Conservation (phyloP, 2,888 invertebrate genomes). For the Agonum fuliginosum region DNA sequence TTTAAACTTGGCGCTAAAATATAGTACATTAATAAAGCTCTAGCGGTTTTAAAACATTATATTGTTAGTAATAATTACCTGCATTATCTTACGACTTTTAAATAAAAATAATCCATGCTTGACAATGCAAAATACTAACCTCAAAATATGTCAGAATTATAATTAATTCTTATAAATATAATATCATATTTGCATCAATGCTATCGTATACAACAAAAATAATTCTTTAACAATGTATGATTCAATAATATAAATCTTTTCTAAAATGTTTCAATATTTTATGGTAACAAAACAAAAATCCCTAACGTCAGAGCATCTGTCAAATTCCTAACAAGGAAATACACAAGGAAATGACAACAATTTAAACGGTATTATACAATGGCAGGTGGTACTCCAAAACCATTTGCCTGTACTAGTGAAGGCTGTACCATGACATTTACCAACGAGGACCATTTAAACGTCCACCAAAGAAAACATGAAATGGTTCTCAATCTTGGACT, state of each 20-base stretch:
- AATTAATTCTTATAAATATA: neutral
- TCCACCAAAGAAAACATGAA: constrained; percentile 88
- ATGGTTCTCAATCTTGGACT: constrained; percentile 86
- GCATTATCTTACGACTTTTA: neutral
- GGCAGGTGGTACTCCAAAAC: constrained; percentile 78
- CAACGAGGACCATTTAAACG: constrained; percentile 86
- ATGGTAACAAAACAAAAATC: neutral
- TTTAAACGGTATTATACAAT: constrained; percentile 13
- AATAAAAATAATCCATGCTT: neutral
- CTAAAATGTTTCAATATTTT: no score
- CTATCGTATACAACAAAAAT: no score
- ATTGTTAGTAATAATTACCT: no score
- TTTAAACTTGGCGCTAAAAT: constrained; percentile 37
- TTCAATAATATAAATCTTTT: no score
- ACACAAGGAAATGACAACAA: constrained; percentile 8
- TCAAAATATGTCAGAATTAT: neutral
- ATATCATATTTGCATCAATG: no score
- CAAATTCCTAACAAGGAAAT: constrained; percentile 9
- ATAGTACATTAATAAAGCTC: neutral
- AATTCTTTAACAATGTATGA: no score
- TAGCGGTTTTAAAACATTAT: no score
- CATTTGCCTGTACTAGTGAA: constrained; percentile 81
- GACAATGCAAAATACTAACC: neutral
- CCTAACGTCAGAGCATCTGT: constrained; percentile 3
- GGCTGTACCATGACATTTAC: constrained; percentile 87